Base-by-base conservation (phyloP, 2,888 invertebrate species). In the Hirudinaria manillensis region DNA sequence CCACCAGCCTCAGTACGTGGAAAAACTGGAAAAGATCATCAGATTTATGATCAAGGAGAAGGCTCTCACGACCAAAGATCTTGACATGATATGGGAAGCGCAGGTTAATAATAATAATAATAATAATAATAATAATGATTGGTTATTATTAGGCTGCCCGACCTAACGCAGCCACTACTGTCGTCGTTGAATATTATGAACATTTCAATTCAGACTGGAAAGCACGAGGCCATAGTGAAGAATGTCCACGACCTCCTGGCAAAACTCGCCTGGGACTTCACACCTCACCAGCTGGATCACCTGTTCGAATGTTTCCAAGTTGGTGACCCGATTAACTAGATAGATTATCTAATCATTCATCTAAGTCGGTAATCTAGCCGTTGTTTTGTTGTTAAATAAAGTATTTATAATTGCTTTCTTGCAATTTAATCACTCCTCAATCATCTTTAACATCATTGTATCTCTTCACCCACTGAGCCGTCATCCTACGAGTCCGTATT, bases 211-310 rank as follows among this genome's bases (percentile, higher is more conserved):
- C 80, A 84, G 83, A 92, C 92, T 77, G 96, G 95, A 24, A 97
- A 97, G 86, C 97, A 97, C 85, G 97, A 97, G 86, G 96, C 96
- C 13, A 98, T 98, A 81, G 97, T 97, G 13, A 97, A 85, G 86
- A 98, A 98, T 84, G 92, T 98, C 65, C 97, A 98, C 84, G 97
- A 97, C 84, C 87, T 98, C 79, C 86, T 98, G 77, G 95, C 97
- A 16, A 97, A 97, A 86, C 88, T 98, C 73, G 97, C 98, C 0
- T 97, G 96, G 96, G 97, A 97, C 85, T 97, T 98, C 85, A 93
- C 93, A 79, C 94, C 96, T 0, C 95, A 96, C 84, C 97, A 98
- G 85, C 88, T 98, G 72, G 97, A 97, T 85, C 95, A 97, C 87
- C 88, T 98, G 51, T 97, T 98, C 87, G 94, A 94, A 83, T 95